A percentile compares a stretch with the other conserved stretches of the same genome.
Evolutionary conservation across 2,888 invertebrate genomes (phyloP).

Genomic region (Hirtodrosophila histrioides): DNA sequence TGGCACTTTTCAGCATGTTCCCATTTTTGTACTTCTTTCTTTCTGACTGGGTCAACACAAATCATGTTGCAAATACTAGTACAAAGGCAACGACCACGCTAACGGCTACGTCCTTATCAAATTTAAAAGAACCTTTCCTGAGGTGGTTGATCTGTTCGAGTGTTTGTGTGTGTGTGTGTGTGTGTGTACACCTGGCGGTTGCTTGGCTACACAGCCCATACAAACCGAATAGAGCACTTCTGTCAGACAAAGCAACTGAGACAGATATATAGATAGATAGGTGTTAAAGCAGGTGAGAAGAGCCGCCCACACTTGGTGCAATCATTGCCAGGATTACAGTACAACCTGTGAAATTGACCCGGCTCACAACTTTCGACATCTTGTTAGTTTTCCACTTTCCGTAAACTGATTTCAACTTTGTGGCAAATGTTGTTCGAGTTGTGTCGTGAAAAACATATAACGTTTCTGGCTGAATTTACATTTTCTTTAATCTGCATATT

Average conservation of each 20-base stretch:
- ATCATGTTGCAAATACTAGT: constrained; percentile 42
- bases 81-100: constrained; percentile 28
- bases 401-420: constrained; percentile 1
- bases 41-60: constrained; percentile 60
- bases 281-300: background rate
- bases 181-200: constrained; percentile 28
- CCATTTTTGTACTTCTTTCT: constrained; percentile 19
- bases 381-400: constrained; percentile 36
- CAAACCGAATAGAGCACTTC: constrained; percentile 2
- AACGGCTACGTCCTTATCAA: constrained; percentile 53
- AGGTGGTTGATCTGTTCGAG: constrained; percentile 9
- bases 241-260: background rate
- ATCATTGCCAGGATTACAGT: constrained; percentile 35
- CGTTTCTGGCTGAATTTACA: too few species aligned
- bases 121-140: constrained; percentile 27
- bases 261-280: background rate
- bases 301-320: constrained; percentile 5
- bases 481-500: too few species aligned
- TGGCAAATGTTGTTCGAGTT: too few species aligned
- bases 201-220: constrained; percentile 45
- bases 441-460: too few species aligned
- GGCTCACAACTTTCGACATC: constrained; percentile 43
- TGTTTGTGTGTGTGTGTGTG: constrained; percentile 14
- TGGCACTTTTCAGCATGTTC: constrained; percentile 19
- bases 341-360: constrained; percentile 41